Evolutionary conservation across 1,140 invertebrate species (phyloP).

Genomic region (Chironomus tepperi): DNA sequence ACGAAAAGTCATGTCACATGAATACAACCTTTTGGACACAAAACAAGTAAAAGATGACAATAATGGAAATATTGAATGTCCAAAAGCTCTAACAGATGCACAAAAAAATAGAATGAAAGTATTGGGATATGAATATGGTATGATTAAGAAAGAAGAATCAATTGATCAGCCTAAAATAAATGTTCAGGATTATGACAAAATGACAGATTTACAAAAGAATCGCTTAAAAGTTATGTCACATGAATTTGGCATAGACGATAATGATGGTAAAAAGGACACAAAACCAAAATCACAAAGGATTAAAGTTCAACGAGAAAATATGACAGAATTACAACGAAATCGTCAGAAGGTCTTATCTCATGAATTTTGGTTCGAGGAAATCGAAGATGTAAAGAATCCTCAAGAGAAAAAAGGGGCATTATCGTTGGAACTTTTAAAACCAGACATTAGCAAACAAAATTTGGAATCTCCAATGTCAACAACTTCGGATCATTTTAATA

Average conservation of each 20-base stretch:
- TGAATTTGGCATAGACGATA: neutral
- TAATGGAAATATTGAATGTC: neutral
- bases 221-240: slow-evolving; percentile 30
- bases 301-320: slow-evolving; percentile 26
- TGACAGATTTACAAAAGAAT: slow-evolving; percentile 30
- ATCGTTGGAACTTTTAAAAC: neutral
- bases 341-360: slow-evolving; percentile 31
- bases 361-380: slow-evolving; percentile 21
- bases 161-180: neutral
- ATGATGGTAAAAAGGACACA: too few relatives aligned
- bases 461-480: slow-evolving; percentile 35
- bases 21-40: neutral
- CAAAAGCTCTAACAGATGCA: slow-evolving; percentile 32
- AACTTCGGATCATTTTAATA: slow-evolving; percentile 32
- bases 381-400: neutral
- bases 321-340: slow-evolving; percentile 35
- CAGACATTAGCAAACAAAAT: neutral
- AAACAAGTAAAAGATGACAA: neutral
- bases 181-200: slow-evolving; percentile 9
- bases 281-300: neutral
- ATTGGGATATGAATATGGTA: slow-evolving; percentile 35
- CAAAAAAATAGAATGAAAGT: slow-evolving; percentile 39
- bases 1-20: slow-evolving; percentile 29
- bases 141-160: slow-evolving; percentile 30
- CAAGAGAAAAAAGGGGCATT: neutral